Evolutionary conservation across 2,888 invertebrate genomes (phyloP), one percentile per base, ranked within the genome.

Genomic region (Synanthedon myopaeformis): DNA sequence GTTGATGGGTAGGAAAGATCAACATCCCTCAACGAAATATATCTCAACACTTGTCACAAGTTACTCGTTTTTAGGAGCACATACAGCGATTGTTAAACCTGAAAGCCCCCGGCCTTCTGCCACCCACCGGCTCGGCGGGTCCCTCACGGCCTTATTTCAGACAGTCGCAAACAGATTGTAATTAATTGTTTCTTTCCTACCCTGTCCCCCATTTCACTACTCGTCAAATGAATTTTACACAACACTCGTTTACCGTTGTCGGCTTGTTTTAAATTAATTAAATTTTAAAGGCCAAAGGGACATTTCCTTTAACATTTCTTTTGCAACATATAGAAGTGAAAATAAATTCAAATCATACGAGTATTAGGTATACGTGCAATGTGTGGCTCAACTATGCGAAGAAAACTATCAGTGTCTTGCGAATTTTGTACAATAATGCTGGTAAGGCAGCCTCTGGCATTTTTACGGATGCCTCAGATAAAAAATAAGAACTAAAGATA

Each of bases 161-260:
- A 61, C 61, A 65, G 58, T 63, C 64, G 62, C 59, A 63, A 60
- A 59, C 65, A 56, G 57, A 63, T 63, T 72, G 69, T 70, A 71
- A 72, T 58, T 57, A 58, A 58, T 72, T 70, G 55, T 55, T 35
- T 45, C 45, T 45, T 45, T 45, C 35, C 45, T 45, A 45, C 12
- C 45, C 45, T 14, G 35, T 8, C 13, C 11, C 45, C 13, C 45
- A 5, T 45, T 45, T 45, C 14, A 45, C 13, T 45, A 45, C 45
- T 14, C 45, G 35, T 35, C 35, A n/a, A 45, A 45, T 13, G 45
- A 45, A 45, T 45, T 45, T 45, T 45, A 45, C 45, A 12, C 45
- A 45, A n/a, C n/a, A 45, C 45, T 13, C 45, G 13, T 45, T 14
- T 35, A 10, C 35, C 35, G 35, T 13, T 6, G 45, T 13, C 14